phyloP scores from a whole-genome alignment of 1,140 invertebrate species.

The Pemphigus obesinymphae region DNA sequence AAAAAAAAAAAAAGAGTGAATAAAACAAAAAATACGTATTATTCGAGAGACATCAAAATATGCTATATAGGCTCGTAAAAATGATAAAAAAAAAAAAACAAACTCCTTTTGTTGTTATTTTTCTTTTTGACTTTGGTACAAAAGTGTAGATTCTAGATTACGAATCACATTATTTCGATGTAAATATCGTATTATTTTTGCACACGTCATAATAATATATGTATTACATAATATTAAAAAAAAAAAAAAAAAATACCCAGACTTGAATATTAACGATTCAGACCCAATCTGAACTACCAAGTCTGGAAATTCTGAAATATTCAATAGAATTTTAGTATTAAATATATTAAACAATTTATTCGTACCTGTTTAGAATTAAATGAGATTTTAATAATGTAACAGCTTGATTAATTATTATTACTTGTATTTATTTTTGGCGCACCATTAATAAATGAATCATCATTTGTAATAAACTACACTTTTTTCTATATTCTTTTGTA shows the following conservation, averaged over 20 bases:
- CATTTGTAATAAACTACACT: neutral
- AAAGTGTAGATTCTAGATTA: neutral
- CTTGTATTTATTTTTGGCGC: neutral
- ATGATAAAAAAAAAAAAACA: conserved; percentile 9
- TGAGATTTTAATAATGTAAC: too few relatives aligned
- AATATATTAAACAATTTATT: too few relatives aligned
- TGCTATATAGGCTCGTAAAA: neutral
- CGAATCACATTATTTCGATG: neutral
- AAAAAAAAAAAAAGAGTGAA: neutral
- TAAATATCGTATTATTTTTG: neutral
- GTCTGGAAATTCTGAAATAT: too few relatives aligned
- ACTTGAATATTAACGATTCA: neutral
- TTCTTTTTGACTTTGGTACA: neutral
- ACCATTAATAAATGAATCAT: neutral
- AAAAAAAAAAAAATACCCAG: neutral
- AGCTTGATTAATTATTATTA: too few relatives aligned
- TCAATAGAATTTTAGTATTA: too few relatives aligned
- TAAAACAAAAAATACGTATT: too few relatives aligned
- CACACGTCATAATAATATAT: too few relatives aligned
- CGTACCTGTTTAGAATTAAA: neutral
- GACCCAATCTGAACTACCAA: neutral
- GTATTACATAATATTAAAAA: too few relatives aligned
- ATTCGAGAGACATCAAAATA: neutral
- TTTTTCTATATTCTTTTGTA: neutral
- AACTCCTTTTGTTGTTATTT: neutral